Conservation (phyloP, 2,113 vertebrate genomes). For the Falco punctatus region DNA sequence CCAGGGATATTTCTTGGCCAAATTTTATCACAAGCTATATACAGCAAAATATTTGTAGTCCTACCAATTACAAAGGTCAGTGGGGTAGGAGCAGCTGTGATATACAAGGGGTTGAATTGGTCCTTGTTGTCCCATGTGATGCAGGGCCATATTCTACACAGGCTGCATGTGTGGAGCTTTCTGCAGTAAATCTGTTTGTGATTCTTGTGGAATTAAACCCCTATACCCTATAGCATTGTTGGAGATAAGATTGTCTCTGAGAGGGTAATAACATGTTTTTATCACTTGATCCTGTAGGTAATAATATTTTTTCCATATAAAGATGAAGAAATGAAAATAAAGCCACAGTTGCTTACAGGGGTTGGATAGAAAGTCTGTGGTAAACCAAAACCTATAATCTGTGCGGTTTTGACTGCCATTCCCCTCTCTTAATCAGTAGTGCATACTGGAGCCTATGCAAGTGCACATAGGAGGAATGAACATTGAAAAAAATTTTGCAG, state of each 20-base stretch:
- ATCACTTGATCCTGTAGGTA: background rate
- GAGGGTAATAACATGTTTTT: background rate
- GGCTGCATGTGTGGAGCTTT: background rate
- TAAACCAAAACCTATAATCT: background rate
- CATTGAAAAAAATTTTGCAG: background rate
- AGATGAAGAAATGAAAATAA: background rate
- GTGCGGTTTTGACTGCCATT: background rate
- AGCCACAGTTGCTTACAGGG: background rate
- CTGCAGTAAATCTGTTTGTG: background rate
- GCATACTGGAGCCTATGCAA: background rate
- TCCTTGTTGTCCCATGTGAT: background rate
- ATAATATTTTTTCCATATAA: background rate
- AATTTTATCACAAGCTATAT: background rate
- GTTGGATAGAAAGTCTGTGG: background rate
- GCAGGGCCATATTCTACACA: background rate
- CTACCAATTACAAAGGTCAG: accelerated
- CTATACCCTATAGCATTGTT: background rate
- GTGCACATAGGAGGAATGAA: background rate
- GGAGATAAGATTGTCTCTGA: background rate
- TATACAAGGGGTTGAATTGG: background rate
- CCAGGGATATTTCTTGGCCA: background rate
- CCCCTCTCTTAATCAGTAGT: background rate
- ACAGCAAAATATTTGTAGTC: background rate
- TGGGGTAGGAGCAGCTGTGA: background rate
- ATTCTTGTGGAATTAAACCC: background rate